These are phyloP conservation scores for Nothoprocta pentlandii DNA, from an alignment of 2,113 vertebrate species.

Conservation along the genomic window DNA sequence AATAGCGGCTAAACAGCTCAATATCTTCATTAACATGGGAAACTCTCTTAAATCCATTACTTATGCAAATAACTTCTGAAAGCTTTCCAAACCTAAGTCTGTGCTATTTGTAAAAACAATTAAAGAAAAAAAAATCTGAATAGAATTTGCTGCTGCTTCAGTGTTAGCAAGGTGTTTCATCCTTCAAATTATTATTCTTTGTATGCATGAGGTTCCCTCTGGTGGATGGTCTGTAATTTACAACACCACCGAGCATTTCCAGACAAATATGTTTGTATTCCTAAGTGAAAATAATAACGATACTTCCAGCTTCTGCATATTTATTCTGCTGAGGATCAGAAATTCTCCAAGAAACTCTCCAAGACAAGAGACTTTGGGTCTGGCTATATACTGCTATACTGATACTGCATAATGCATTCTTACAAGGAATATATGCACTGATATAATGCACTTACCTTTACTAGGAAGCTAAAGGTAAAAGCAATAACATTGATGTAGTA, in stretches of 20 bases:
- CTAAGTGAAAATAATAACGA: background rate
- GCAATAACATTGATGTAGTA: background rate
- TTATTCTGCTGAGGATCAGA: background rate
- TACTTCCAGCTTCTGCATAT: background rate
- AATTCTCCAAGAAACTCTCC: background rate
- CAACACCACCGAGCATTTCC: background rate
- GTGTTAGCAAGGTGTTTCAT: background rate
- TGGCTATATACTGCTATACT: background rate
- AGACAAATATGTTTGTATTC: background rate
- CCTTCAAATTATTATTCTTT: background rate
- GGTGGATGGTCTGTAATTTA: background rate
- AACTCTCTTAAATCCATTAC: background rate
- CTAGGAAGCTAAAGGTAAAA: background rate
- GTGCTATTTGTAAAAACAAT: background rate
- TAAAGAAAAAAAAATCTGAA: background rate
- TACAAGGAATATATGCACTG: too few relatives aligned
- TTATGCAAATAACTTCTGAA: background rate
- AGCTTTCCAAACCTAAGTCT: background rate
- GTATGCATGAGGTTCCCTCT: slow-evolving; percentile 3
- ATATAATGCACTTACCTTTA: background rate
- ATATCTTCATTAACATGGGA: background rate
- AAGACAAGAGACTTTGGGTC: background rate
- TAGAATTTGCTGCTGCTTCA: background rate
- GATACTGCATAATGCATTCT: too few relatives aligned
- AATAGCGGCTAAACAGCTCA: background rate